Percentiles rank a stretch among this genome's conserved stretches.
phyloP scores from a whole-genome alignment of 2,113 vertebrate species.

The Myotis brandtii region DNA sequence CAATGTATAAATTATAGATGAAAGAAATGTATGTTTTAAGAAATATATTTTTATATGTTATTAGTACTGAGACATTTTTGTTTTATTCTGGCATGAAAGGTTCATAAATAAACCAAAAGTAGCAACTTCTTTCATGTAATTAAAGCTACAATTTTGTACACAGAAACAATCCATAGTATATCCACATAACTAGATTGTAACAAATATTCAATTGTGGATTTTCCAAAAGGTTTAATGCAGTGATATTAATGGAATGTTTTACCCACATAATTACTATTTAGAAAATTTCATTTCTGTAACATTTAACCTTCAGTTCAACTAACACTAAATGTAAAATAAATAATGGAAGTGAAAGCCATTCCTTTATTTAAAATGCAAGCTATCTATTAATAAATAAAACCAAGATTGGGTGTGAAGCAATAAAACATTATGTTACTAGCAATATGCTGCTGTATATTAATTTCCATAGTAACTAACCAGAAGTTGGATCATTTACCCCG shows the following conservation, averaged over 20 bases:
- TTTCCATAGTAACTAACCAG: slow-evolving; percentile 69
- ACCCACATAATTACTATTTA: slow-evolving; percentile 55
- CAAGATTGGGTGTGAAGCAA: slow-evolving; percentile 64
- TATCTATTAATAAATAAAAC: slow-evolving; percentile 71
- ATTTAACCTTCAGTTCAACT: slow-evolving; percentile 64
- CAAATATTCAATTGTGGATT: slow-evolving; percentile 32
- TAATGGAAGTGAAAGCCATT: slow-evolving; percentile 37
- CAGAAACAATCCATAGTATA: slow-evolving; percentile 54
- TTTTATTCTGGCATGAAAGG: slow-evolving; percentile 55
- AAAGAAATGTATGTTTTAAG: slow-evolving; percentile 72
- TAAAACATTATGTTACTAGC: slow-evolving; percentile 73
- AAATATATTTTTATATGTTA: slow-evolving; percentile 70
- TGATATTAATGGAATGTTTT: slow-evolving; percentile 58
- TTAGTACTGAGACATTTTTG: slow-evolving; percentile 73
- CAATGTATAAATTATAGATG: slow-evolving; percentile 74
- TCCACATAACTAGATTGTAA: slow-evolving; percentile 60
- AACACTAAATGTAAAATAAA: slow-evolving; percentile 64
- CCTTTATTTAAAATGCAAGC: slow-evolving; percentile 79
- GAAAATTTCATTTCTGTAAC: slow-evolving; percentile 57
- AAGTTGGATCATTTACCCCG: slow-evolving; percentile 64
- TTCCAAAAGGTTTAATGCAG: slow-evolving; percentile 58
- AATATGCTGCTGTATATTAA: slow-evolving; percentile 54
- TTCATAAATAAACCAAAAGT: slow-evolving; percentile 81
- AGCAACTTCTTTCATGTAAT: slow-evolving; percentile 76
- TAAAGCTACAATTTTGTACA: slow-evolving; percentile 71